Base-by-base conservation (phyloP, 2,113 vertebrate genomes). In the Odontesthes bonariensis region DNA sequence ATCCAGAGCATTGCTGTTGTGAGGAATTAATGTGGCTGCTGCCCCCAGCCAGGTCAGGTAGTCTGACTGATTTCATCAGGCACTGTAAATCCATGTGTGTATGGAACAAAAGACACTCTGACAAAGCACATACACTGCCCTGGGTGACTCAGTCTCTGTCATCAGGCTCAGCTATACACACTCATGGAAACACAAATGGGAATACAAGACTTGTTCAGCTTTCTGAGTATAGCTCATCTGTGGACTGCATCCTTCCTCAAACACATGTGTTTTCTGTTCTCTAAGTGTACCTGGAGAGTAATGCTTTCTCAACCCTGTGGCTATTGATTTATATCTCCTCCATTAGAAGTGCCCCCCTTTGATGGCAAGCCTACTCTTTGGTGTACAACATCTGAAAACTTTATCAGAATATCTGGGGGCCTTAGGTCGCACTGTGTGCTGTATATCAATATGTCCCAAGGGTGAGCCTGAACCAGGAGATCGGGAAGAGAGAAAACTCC, bases 371-470 rank as follows among this genome's bases (percentile, higher is more conserved):
- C 54, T 64, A 63, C 56, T 47, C 82, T 90, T 74, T 54, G 61
- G 52, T 60, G 75, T 58, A 86, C 55, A 83, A 92, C 91, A 93
- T 93, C 92, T 94, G 93, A 92, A 91, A 93, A 91, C 86, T 92
- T 91, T 91, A 93, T 93, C 89, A 92, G 69, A 57, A 32, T 33
- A 83, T 10, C 57, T 0, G 47, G 71, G 52, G 61, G 66, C 73
- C 62, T 42, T 42, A 63, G 62, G 69, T 68, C 71, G 49, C 69
- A 61, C 70, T 64, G 69, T 56, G 69, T 61, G 57, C 75, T 88
- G 69, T 11, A 56, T 79, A 77, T 86, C 70, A 71, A 82, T 82
- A 54, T 75, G 23, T 69, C 91, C 85, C 87, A 54, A 13, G 81
- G 84, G 80, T 69, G 66, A 77, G 23, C 31, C 68, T 33, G 47